Percentiles rank a stretch among this genome's conserved stretches.
Evolutionary conservation across 1,140 invertebrate genomes (phyloP).

Genomic region (Bemisia tabaci): DNA sequence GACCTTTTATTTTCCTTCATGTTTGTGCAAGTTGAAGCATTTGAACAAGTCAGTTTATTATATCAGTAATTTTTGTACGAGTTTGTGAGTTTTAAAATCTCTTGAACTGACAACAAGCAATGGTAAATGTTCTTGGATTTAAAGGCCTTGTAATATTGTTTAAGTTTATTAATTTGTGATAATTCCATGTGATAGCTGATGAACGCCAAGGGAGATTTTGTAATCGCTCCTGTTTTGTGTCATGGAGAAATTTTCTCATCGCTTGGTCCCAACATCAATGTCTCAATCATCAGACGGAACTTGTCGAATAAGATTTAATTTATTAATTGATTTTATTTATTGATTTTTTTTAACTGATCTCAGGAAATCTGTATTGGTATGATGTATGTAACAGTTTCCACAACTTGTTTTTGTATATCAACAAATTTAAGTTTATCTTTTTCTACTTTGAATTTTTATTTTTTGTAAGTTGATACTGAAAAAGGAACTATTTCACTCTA

Average conservation of each 20-base stretch:
- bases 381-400: neutral
- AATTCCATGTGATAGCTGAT: neutral
- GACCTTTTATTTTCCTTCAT: too few relatives aligned
- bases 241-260: neutral
- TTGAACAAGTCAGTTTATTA: too few relatives aligned
- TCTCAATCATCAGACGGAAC: neutral
- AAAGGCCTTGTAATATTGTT: neutral
- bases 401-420: neutral
- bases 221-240: neutral
- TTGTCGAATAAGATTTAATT: neutral
- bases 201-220: neutral
- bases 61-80: too few relatives aligned
- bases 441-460: neutral
- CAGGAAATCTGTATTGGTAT: neutral
- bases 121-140: neutral
- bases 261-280: neutral
- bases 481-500: neutral
- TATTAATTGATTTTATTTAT: neutral
- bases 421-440: neutral
- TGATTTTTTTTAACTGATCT: neutral
- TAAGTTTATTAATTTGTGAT: neutral
- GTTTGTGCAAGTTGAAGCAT: too few relatives aligned
- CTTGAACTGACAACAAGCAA: neutral
- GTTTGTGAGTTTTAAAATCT: neutral
- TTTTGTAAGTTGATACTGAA: neutral